Conservation (phyloP, 2,888 invertebrate species). For the Chelonus formosanus region DNA sequence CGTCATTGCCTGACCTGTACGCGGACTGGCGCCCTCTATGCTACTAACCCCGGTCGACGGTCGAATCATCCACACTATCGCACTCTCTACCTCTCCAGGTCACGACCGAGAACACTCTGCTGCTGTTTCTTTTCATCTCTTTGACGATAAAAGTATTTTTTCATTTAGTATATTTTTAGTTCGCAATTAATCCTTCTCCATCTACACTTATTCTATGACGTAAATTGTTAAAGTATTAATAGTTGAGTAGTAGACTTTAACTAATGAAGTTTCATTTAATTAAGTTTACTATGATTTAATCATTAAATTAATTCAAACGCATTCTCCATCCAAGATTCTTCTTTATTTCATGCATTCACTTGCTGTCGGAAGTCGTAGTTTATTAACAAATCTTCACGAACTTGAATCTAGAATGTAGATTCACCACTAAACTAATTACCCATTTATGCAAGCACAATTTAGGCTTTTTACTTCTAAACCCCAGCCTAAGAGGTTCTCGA, state of each 20-base stretch:
- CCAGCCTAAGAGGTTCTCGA: too few relatives aligned
- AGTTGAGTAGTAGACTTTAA: too few relatives aligned
- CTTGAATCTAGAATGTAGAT: slow-evolving; percentile 20
- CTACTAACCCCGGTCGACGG: slow-evolving; percentile 23
- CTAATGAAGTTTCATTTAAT: too few relatives aligned
- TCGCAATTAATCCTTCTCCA: slow-evolving; percentile 3
- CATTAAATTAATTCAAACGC: too few relatives aligned
- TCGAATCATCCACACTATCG: slow-evolving; percentile 7
- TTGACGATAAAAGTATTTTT: slow-evolving; percentile 15
- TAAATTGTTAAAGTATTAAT: too few relatives aligned
- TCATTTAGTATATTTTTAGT: neutral
- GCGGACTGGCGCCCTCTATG: slow-evolving; percentile 48
- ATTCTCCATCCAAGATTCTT: too few relatives aligned
- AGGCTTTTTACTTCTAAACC: too few relatives aligned
- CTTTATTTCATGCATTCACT: too few relatives aligned
- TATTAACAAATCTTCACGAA: slow-evolving; percentile 4
- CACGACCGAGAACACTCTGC: slow-evolving; percentile 12
- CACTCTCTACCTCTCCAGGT: slow-evolving; percentile 7
- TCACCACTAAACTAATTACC: slow-evolving; percentile 29
- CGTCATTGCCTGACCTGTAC: slow-evolving; percentile 55
- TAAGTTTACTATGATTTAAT: too few relatives aligned
- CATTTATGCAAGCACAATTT: slow-evolving; percentile 9
- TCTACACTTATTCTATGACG: slow-evolving; percentile 3
- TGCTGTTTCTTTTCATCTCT: slow-evolving; percentile 16
- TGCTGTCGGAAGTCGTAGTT: too few relatives aligned